Base-by-base conservation (phyloP, 1,140 invertebrate genomes). In the Leptinotarsa undecemlineata region DNA sequence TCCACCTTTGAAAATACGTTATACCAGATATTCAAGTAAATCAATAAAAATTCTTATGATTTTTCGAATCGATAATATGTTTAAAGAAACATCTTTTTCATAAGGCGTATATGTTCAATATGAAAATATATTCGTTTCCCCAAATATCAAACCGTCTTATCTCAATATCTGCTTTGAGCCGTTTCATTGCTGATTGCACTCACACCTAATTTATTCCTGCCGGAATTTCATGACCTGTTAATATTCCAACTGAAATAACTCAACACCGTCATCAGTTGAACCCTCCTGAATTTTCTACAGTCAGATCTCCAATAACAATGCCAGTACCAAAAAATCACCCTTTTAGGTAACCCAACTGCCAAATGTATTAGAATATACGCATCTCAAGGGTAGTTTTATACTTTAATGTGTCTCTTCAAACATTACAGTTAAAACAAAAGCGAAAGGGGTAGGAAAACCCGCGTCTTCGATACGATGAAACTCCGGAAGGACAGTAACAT, bases 331-430 rank as follows among this genome's bases (percentile, higher is more conserved):
- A 79, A 79, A 79, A 79, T 68, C 71, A 74, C 77, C 77, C 75
- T 72, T 70, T 72, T 76, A 71, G 57, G 71, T 47, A 60, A 76
- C n/a, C n/a, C 21, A 71, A 74, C 63, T 77, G 77, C 75, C 73
- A 75, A 77, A 79, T 72, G 74, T 79, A 79, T 79, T 79, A 79
- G 76, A 77, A 79, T 79, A 75, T 79, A 79, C 76, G 76, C 77
- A 75, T 69, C 78, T 79, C 78, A 75, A 79, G 78, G 74, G 74
- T 79, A 79, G 77, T 79, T 77, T 72, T 77, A 77, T 79, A 72
- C 78, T 76, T 76, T 79, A 79, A 79, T 79, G 78, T 79, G 76
- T 79, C 78, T 79, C 74, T 74, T 79, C 71, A 77, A 79, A 77
- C 77, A 79, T 74, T 67, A 67, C 76, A 71, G 77, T 79, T 78